A percentile compares a stretch with the other conserved stretches of the same genome.
Conservation (phyloP, 2,113 vertebrate species). For the Eubucco bourcierii region DNA sequence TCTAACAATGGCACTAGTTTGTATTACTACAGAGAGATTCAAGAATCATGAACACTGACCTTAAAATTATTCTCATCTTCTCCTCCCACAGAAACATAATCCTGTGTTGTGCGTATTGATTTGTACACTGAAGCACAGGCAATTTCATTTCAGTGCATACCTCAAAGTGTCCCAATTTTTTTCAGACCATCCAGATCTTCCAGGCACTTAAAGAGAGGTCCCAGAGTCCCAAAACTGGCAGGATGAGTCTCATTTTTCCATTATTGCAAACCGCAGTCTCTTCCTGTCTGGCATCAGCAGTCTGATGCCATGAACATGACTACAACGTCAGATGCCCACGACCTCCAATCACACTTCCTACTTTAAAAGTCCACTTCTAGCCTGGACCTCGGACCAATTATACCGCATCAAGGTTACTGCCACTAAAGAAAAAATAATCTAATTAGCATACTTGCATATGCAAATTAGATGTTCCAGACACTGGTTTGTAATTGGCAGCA, state of each 20-base stretch:
- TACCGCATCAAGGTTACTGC: constrained; percentile 30
- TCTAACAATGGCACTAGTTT: background rate
- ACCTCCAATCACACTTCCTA: constrained; percentile 51
- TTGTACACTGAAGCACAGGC: constrained; percentile 41
- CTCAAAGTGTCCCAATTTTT: constrained; percentile 45
- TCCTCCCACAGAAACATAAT: constrained; percentile 3
- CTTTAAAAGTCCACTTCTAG: constrained; percentile 61
- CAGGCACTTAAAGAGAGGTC: constrained; percentile 56
- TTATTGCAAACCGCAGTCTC: constrained; percentile 47
- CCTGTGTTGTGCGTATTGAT: background rate
- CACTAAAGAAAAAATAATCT: constrained; percentile 48
- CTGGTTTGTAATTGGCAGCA: constrained; percentile 7
- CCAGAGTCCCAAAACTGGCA: constrained; percentile 46
- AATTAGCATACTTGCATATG: constrained; percentile 48
- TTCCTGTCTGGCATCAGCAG: constrained; percentile 41
- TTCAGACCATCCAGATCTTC: constrained; percentile 58
- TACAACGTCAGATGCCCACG: constrained; percentile 35
- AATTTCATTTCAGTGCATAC: constrained; percentile 58
- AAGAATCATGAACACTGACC: background rate
- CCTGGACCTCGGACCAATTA: constrained; percentile 35
- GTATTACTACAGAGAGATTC: background rate
- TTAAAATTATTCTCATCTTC: background rate
- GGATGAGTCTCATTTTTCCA: constrained; percentile 41
- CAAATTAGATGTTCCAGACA: constrained; percentile 34
- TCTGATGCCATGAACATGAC: constrained; percentile 46